Evolutionary conservation across 1,140 invertebrate genomes (phyloP), one percentile per base, ranked within the genome.

Genomic region (Kradibia gibbosae): DNA sequence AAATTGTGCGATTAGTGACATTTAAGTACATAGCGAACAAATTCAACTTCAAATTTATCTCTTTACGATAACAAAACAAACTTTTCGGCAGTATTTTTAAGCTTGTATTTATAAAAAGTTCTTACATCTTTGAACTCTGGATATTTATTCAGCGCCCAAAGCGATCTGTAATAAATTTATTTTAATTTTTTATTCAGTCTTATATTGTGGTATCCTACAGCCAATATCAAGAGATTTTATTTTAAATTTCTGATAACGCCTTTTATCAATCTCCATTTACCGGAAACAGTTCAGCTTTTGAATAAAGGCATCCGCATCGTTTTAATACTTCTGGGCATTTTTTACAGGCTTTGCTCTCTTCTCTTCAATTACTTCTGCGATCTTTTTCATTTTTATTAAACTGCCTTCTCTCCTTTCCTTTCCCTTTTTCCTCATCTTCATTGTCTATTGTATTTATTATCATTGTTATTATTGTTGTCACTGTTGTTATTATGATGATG

Each of bases 31-130:
- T 0, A 39, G 34, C 10, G 34, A n/a, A 39, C 34, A n/a, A 39
- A 8, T 67, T 67, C 20, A 5, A 67, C 22, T 20, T 39, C 11
- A 1, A n/a, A 39, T 67, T 67, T 36, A 67, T 67, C 34, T 4
- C 34, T 65, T 22, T 39, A 67, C 36, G n/a, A 39, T 39, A 67
- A 39, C 62, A n/a, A 65, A 65, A 65, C 62, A 65, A 65, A 4
- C 11, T 36, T 4, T 36, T 65, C 22, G 62, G 34, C 36, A 65
- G 22, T 36, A 65, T 65, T 65, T 65, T 65, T 36, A 36, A 65
- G 0, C 0, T 11, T 11, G 3, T 65, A 65, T 65, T 65, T 65
- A 65, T 65, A 65, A 65, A n/a, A 34, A 67, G 20, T n/a, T 39
- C n/a, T 67, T 20, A n/a, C 39, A 67, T 65, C 60, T 28, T 17